phyloP scores from a whole-genome alignment of 2,113 vertebrate genomes.

The Poeciliopsis prolifica region DNA sequence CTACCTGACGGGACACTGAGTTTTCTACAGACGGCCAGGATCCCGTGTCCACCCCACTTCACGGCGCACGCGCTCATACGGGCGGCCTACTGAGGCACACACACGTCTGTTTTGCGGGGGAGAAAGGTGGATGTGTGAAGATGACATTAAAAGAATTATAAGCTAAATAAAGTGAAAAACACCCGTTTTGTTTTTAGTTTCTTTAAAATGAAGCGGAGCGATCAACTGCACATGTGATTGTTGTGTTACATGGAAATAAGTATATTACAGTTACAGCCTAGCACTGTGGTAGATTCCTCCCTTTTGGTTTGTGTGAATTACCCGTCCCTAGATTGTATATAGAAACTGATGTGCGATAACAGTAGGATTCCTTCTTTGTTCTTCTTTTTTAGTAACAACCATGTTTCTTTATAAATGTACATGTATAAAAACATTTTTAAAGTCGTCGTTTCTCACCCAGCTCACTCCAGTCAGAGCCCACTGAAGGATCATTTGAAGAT shows the following conservation, averaged over 20 bases:
- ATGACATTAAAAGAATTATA: constrained; percentile 77
- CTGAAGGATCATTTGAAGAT: constrained; percentile 67
- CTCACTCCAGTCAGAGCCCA: constrained; percentile 52
- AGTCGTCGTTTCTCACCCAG: constrained; percentile 82
- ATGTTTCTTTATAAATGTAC: constrained; percentile 82
- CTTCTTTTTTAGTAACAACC: constrained; percentile 81
- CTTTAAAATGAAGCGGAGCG: constrained; percentile 40
- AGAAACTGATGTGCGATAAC: constrained; percentile 83
- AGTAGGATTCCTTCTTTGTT: constrained; percentile 79
- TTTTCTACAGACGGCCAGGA: background rate
- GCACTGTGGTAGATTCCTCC: constrained; percentile 85
- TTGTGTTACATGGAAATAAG: constrained; percentile 84
- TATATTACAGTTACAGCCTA: constrained; percentile 80
- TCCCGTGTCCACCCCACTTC: constrained; percentile 35
- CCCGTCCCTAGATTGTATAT: constrained; percentile 82
- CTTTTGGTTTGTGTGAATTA: constrained; percentile 71
- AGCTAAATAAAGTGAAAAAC: constrained; percentile 68
- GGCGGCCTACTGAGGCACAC: constrained; percentile 61
- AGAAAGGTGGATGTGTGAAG: constrained; percentile 70
- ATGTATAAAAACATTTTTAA: constrained; percentile 80
- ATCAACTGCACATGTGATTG: constrained; percentile 82
- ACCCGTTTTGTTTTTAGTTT: constrained; percentile 58
- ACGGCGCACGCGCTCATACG: constrained; percentile 50
- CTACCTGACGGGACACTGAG: constrained; percentile 94
- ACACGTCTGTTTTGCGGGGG: constrained; percentile 49